Base-by-base conservation (phyloP, 2,888 invertebrate species). In the Sclerodermus sp. region DNA sequence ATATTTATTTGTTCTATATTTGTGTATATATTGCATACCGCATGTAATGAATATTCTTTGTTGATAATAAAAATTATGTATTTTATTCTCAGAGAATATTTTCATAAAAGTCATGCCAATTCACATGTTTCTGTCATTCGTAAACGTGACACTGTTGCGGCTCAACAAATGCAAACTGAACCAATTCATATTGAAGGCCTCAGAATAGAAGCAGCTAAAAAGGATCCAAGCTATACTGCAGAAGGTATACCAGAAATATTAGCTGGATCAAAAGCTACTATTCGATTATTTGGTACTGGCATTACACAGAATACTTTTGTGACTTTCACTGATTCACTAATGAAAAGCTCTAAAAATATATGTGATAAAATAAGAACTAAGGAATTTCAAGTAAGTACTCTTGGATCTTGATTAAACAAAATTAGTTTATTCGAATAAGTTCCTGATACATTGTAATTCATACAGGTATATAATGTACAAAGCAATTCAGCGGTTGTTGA, bases 251-350 rank as follows among this genome's bases (percentile, higher is more conserved):
- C 91, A 0, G 84, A 83, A 55, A 82, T 93, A 15, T 70, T 89
- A 50, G 85, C 86, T 13, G 83, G 84, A 43, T 76, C 80, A 0
- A 77, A 79, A 1, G 84, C 87, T 15, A 81, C 81, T 10, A 70
- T 93, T 37, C 85, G 92, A 42, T 69, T 93, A 30, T 93, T 91
- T 73, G 93, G 93, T 1, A 78, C 77, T 8, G 87, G 88, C 1
- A 80, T 93, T 50, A 85, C 85, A 0, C 73, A 83, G 0, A 76
- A 83, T 49, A 89, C 90, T 0, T 80, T 84, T 41, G 82, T 93
- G 44, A 84, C 87, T 0, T 90, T 93, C 71, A 92, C 92, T 0
- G 82, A 85, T 49, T 80, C 83, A 34, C 57, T 70, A 0, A 82
- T 82, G 39, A 66, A 74, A 0, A 8, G n/a, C n/a, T 82, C 78